Conservation (phyloP, 2,113 vertebrate species). For the Campylomormyrus numenius region DNA sequence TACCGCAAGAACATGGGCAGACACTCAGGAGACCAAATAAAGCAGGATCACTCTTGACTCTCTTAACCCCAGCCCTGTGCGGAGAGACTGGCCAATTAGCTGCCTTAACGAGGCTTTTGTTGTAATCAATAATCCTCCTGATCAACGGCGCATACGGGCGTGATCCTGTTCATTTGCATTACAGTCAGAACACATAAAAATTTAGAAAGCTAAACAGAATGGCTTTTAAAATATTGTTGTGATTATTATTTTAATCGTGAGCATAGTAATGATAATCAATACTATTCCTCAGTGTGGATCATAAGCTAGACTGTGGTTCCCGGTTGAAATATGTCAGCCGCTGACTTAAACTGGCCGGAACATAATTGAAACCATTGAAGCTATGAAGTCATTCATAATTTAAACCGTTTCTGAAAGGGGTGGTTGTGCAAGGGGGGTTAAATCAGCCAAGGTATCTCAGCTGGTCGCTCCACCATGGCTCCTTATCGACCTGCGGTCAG, state of each 20-base stretch:
- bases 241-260: background rate
- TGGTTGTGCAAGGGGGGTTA: background rate
- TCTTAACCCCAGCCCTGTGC: constrained; percentile 42
- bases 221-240: background rate
- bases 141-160: background rate
- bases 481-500: background rate
- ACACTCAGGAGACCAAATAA: background rate
- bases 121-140: constrained; percentile 54
- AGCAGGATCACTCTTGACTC: constrained; percentile 40
- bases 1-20: background rate
- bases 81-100: constrained; percentile 59
- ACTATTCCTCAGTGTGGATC: background rate
- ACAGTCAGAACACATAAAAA: background rate
- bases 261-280: background rate
- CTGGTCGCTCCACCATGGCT: background rate
- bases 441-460: background rate
- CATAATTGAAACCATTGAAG: background rate
- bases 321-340: background rate
- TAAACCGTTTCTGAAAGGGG: background rate
- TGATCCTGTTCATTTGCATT: background rate
- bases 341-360: background rate
- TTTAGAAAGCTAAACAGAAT: background rate
- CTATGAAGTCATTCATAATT: background rate
- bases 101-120: constrained; percentile 45
- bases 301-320: background rate